These are phyloP conservation scores for Thinocorus orbignyianus DNA, from an alignment of 2,113 vertebrate genomes.

Conservation along the genomic window DNA sequence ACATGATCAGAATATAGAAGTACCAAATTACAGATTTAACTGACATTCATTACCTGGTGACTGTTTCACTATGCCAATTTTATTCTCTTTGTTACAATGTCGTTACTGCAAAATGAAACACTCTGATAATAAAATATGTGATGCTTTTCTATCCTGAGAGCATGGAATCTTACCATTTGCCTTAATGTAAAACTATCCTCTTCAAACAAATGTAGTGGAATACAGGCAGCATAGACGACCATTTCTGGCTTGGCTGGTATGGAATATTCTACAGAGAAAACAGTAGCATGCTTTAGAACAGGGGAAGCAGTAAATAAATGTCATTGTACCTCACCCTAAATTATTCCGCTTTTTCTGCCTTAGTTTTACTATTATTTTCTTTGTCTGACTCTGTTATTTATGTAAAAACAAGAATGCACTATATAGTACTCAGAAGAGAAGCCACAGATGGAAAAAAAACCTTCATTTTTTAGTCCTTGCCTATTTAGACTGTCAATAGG, in stretches of 20 bases:
- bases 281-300: neutral
- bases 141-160: neutral
- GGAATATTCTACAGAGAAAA: constrained; percentile 59
- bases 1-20: neutral
- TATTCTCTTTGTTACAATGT: neutral
- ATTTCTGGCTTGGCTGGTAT: constrained; percentile 61
- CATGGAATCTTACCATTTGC: constrained; percentile 80
- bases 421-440: neutral
- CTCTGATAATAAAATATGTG: neutral
- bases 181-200: constrained; percentile 75
- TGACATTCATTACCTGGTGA: neutral
- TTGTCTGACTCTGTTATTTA: neutral
- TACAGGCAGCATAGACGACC: constrained; percentile 80
- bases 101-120: neutral
- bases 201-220: constrained; percentile 77
- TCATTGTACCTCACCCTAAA: neutral
- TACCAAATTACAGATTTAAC: neutral
- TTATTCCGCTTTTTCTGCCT: neutral
- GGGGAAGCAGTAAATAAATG: neutral
- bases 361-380: neutral
- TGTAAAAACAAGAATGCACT: neutral
- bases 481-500: neutral
- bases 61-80: neutral
- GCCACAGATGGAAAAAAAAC: neutral
- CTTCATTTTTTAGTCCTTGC: neutral